Percentiles rank a stretch among this genome's conserved stretches.
phyloP scores from a whole-genome alignment of 2,797 vertebrate genomes.

The Neosalanx taihuensis region DNA sequence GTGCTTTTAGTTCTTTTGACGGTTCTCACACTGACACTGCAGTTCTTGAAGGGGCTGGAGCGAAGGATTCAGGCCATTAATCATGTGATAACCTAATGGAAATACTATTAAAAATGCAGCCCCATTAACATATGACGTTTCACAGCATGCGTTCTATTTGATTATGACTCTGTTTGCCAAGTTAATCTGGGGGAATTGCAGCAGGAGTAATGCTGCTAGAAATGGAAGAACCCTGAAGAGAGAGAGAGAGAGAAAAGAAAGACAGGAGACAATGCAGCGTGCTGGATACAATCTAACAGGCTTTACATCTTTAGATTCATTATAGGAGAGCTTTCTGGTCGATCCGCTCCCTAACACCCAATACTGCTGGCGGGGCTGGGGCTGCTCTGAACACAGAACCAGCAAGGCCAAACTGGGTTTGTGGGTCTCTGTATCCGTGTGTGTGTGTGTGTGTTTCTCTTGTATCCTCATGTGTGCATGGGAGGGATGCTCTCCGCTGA shows the following conservation, averaged over 20 bases:
- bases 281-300: slow-evolving; percentile 38
- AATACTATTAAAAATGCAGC: slow-evolving; percentile 67
- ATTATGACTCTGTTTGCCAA: slow-evolving; percentile 49
- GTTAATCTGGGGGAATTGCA: slow-evolving; percentile 42
- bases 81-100: slow-evolving; percentile 63
- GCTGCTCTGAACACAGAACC: background rate
- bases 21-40: too few species aligned
- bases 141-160: slow-evolving; percentile 50
- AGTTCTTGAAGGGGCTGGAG: background rate
- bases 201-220: slow-evolving; percentile 9
- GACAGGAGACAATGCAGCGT: slow-evolving; percentile 1
- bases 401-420: slow-evolving; percentile 13
- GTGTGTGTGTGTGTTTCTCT: slow-evolving; percentile 19
- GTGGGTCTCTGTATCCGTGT: background rate
- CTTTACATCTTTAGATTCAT: slow-evolving; percentile 24
- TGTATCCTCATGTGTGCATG: slow-evolving; percentile 34
- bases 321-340: slow-evolving; percentile 12
- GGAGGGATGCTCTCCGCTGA: slow-evolving; percentile 50
- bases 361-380: background rate
- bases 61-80: slow-evolving; percentile 37
- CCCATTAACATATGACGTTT: slow-evolving; percentile 65
- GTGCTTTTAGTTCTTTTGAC: background rate
- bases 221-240: background rate
- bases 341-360: background rate
- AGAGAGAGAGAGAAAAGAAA: background rate